Conservation (phyloP, 2,888 invertebrate genomes). For the Drosophila paracracens region DNA sequence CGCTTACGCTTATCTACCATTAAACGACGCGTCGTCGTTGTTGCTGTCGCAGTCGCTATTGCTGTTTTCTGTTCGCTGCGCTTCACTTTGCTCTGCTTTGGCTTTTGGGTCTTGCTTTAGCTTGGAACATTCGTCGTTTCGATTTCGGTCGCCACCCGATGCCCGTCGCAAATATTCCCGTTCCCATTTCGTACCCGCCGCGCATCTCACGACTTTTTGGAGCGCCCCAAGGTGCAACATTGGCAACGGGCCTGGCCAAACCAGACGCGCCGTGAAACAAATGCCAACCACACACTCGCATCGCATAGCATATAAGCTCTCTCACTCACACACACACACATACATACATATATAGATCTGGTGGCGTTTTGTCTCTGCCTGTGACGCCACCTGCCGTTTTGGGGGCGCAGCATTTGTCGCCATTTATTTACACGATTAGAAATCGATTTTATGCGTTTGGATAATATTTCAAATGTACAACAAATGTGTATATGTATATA, state of each 20-base stretch:
- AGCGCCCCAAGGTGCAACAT: conserved; percentile 73
- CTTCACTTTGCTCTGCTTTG: conserved; percentile 36
- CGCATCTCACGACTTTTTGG: conserved; percentile 45
- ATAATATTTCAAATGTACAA: conserved; percentile 66
- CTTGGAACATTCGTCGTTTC: conserved; percentile 54
- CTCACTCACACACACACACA: conserved; percentile 19
- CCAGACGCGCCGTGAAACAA: conserved; percentile 55
- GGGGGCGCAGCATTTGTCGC: conserved; percentile 73
- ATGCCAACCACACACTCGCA: conserved; percentile 39
- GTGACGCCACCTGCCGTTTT: conserved; percentile 50
- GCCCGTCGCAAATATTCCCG: conserved; percentile 36
- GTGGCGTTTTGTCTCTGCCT: conserved; percentile 20
- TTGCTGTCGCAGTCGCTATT: conserved; percentile 10
- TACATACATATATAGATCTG: conserved; percentile 6
- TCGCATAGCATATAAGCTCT: conserved; percentile 19
- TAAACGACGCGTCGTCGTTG: conserved; percentile 42
- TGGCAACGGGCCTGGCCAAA: conserved; percentile 53
- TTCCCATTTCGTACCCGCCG: conserved; percentile 51
- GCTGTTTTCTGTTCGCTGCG: conserved; percentile 20
- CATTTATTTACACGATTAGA: conserved; percentile 79
- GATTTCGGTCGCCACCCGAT: conserved; percentile 53
- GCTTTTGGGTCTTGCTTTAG: conserved; percentile 30
- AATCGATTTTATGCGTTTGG: conserved; percentile 77
- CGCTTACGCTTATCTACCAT: conserved; percentile 62
- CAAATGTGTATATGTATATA: conserved; percentile 17